phyloP scores from a whole-genome alignment of 2,797 vertebrate genomes.

The Hydrophis major region DNA sequence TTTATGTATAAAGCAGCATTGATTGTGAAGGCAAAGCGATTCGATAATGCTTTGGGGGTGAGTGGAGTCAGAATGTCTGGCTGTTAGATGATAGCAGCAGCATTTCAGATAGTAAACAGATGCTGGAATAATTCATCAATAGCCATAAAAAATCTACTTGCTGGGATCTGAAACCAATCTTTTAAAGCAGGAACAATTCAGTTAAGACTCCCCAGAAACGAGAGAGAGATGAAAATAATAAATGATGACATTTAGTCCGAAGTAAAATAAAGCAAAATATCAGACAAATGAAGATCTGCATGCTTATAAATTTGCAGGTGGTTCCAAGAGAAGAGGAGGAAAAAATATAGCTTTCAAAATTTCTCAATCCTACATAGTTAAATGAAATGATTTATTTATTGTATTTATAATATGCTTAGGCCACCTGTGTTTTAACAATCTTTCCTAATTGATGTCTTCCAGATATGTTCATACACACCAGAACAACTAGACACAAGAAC shows the following conservation, averaged over 20 bases:
- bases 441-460: background rate
- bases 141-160: slow-evolving; percentile 54
- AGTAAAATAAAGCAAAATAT: background rate
- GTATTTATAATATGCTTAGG: background rate
- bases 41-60: slow-evolving; percentile 54
- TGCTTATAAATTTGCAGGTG: background rate
- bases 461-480: background rate
- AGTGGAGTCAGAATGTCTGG: slow-evolving; percentile 67
- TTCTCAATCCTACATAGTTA: background rate
- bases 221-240: background rate
- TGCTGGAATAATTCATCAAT: slow-evolving; percentile 67
- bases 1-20: slow-evolving; percentile 46
- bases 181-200: slow-evolving; percentile 54
- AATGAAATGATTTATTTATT: background rate
- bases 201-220: slow-evolving; percentile 25
- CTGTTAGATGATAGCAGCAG: slow-evolving; percentile 58
- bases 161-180: slow-evolving; percentile 48
- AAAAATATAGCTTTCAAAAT: background rate
- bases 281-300: background rate
- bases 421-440: background rate
- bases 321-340: background rate
- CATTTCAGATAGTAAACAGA: slow-evolving; percentile 65
- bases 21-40: slow-evolving; percentile 55
- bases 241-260: background rate
- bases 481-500: no score